Percentiles rank a stretch among this genome's conserved stretches.
Evolutionary conservation across 2,888 invertebrate species (phyloP).

Genomic region (Hemistola chrysoprasaria): DNA sequence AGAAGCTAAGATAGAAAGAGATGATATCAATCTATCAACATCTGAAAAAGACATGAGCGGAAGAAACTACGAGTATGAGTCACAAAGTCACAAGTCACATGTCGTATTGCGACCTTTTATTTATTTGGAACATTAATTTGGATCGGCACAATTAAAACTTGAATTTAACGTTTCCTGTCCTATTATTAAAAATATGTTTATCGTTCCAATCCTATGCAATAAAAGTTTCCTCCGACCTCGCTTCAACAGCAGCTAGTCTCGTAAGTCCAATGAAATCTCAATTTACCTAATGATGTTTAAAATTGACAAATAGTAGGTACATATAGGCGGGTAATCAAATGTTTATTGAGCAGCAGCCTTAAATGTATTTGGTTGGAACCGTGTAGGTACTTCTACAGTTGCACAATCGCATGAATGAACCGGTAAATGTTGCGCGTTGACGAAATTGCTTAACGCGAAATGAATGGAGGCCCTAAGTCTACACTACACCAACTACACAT

Average conservation of each 20-base stretch:
- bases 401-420: slow-evolving; percentile 73
- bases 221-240: slow-evolving; percentile 36
- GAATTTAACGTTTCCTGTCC: slow-evolving; percentile 34
- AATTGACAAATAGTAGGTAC: slow-evolving; percentile 9
- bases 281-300: slow-evolving; percentile 19
- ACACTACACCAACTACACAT: slow-evolving; percentile 44
- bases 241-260: slow-evolving; percentile 18
- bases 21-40: slow-evolving; percentile 53
- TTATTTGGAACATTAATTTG: slow-evolving; percentile 33
- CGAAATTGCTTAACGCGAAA: slow-evolving; percentile 78
- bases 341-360: slow-evolving; percentile 34
- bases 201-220: slow-evolving; percentile 16
- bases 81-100: slow-evolving; percentile 29
- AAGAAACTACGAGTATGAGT: slow-evolving; percentile 63
- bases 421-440: slow-evolving; percentile 70
- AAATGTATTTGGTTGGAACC: slow-evolving; percentile 44
- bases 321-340: slow-evolving; percentile 15
- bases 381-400: slow-evolving; percentile 48
- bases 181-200: slow-evolving; percentile 23
- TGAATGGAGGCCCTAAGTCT: slow-evolving; percentile 71
- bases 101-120: slow-evolving; percentile 40
- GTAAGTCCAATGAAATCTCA: slow-evolving; percentile 15
- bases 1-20: slow-evolving; percentile 51
- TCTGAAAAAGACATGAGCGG: slow-evolving; percentile 49
- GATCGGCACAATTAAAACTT: slow-evolving; percentile 23